Evolutionary conservation across 2,797 vertebrate species (phyloP).

Genomic region (Salmo trutta): DNA sequence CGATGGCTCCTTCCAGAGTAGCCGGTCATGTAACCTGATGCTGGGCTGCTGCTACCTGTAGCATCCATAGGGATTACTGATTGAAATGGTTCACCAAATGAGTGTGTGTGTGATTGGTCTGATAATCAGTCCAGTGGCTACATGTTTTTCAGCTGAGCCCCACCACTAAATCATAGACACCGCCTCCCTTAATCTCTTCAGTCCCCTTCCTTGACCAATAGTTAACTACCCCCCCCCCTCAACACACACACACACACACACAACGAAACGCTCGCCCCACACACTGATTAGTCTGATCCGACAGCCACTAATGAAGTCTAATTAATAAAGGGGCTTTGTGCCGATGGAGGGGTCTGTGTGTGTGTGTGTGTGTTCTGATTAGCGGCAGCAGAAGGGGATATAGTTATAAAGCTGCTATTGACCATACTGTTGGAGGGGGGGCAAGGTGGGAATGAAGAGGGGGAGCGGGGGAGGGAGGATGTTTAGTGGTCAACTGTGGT

Average conservation of each 20-base stretch:
- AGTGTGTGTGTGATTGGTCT: conserved; percentile 42
- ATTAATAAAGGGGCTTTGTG: conserved; percentile 78
- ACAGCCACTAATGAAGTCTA: conserved; percentile 85
- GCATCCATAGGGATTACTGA: conserved; percentile 42
- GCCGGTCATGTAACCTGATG: not conserved
- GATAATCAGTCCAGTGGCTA: conserved; percentile 68
- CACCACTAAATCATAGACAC: conserved; percentile 45
- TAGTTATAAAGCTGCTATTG: conserved; percentile 48
- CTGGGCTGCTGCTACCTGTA: conserved; percentile 11
- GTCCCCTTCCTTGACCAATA: not conserved
- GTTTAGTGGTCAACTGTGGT: conserved; percentile 23
- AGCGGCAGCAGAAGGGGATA: conserved; percentile 64
- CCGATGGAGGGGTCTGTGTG: conserved; percentile 41
- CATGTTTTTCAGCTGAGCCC: conserved; percentile 59
- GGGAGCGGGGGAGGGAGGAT: conserved; percentile 3
- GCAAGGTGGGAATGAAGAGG: not conserved
- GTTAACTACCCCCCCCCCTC: not conserved
- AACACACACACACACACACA: conserved; percentile 2
- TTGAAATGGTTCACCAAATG: conserved; percentile 22
- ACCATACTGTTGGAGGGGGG: conserved; percentile 21
- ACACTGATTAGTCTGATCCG: conserved; percentile 84
- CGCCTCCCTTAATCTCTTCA: conserved; percentile 33
- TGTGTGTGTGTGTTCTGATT: conserved; percentile 64
- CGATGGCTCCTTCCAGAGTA: not conserved
- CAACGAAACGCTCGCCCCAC: conserved; percentile 36